Base-by-base conservation (phyloP, 2,113 vertebrate genomes). In the Laterallus jamaicensis region DNA sequence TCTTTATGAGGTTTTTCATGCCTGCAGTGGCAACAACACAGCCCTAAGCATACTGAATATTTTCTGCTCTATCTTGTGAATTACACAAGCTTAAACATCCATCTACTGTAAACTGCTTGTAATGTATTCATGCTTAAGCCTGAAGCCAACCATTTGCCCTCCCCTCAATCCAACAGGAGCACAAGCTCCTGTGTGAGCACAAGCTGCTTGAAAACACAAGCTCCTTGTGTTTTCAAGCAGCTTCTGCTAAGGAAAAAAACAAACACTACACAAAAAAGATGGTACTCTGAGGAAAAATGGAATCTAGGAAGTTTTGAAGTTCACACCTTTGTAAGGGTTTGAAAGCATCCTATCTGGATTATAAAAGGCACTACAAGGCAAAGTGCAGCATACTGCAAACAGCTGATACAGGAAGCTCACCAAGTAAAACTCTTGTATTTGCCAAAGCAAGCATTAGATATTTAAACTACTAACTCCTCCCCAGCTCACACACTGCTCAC, bases 1-100 rank as follows among this genome's bases (percentile, higher is more conserved):
- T 99, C 96, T 99, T 99, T 4, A 99, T 97, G 35, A 99, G 97
- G 55, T 97, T 98, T 97, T 99, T 99, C 97, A 99, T 99, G 71
- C 97, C 99, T 99, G 24, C 20, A 62, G 58, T 24, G 17, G 9
- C 24, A 96, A 81, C 15, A 87, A 32, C 42, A 95, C 14, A 82
- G 9, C 31, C 62, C 10, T 86, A 40, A 93, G 56, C 28, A 82
- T 16, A 67, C 19, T 12, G 58, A 50, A 1, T 64, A 17, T 62
- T 28, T 91, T 71, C 35, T 92, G 14, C 25, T 76, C 39, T 71
- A 31, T 20, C 13, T 50, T 59, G 15, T 24, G 77, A 86, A 44
- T 39, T 52, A 68, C 42, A 71, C 31, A 82, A 73, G 10, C 15
- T 35, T 60, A 47, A 7, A 40, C 31, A 12, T 7, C 58, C 8